A percentile compares a stretch with the other conserved stretches of the same genome.
Conservation (phyloP, 2,113 vertebrate genomes). For the Eonycteris spelaea region DNA sequence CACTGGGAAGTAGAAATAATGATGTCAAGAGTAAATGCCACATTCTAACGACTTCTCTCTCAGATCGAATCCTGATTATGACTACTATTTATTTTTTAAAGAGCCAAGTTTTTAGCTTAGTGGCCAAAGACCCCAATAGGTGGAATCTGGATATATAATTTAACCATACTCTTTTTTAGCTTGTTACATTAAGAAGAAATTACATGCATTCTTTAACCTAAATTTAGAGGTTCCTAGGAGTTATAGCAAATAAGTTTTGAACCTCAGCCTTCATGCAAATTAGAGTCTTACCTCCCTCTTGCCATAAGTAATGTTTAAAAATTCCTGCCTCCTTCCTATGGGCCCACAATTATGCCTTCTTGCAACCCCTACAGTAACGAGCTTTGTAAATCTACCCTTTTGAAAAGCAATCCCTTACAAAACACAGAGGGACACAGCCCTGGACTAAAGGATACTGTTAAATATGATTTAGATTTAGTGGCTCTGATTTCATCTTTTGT, state of each 20-base stretch:
- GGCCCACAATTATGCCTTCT: background rate
- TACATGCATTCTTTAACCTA: background rate
- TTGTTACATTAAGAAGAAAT: background rate
- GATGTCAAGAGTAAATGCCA: background rate
- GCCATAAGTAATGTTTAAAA: background rate
- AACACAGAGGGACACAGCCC: background rate
- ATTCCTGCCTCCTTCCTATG: background rate
- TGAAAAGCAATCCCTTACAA: background rate
- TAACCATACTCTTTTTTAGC: background rate
- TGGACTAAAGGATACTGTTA: constrained; percentile 33
- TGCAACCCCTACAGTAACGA: background rate
- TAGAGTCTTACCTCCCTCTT: background rate
- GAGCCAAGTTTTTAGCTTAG: background rate
- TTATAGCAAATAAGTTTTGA: constrained; percentile 13
- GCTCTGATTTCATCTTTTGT: constrained; percentile 64
- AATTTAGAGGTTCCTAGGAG: constrained; percentile 22
- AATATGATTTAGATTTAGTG: constrained; percentile 57
- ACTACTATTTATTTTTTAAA: background rate
- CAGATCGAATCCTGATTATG: background rate
- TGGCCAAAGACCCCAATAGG: background rate
- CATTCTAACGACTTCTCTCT: background rate
- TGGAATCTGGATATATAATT: background rate
- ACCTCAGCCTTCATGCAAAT: background rate
- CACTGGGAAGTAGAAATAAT: background rate
- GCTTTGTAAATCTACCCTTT: background rate